phyloP scores from a whole-genome alignment of 1,140 invertebrate genomes.

The Papilio machaon region DNA sequence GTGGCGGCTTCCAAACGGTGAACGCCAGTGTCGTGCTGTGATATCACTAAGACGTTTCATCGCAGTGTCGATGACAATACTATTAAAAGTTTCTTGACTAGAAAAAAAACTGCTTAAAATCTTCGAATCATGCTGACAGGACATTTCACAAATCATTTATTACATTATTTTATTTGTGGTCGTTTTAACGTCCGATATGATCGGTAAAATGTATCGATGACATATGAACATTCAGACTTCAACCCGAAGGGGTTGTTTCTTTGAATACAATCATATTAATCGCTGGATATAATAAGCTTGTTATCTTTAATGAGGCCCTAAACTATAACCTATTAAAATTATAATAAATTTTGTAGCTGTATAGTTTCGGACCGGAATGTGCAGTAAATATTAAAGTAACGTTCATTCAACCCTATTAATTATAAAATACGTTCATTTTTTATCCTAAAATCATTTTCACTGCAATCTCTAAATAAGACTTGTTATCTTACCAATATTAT shows the following conservation, averaged over 20 bases:
- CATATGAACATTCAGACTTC: conserved; percentile 56
- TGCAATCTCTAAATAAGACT: neutral
- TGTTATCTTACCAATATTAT: neutral
- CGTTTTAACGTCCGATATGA: conserved; percentile 64
- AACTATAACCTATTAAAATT: conserved; percentile 28
- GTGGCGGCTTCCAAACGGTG: conserved; percentile 74
- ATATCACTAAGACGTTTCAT: conserved; percentile 71
- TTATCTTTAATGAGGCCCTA: conserved; percentile 21
- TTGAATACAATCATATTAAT: conserved; percentile 68
- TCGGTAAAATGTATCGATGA: conserved; percentile 72
- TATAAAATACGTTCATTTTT: neutral
- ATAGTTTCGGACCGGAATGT: conserved; percentile 26
- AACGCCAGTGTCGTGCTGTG: conserved; percentile 69
- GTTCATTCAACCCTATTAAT: conserved; percentile 26
- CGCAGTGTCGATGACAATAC: conserved; percentile 70
- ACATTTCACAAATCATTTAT: conserved; percentile 77
- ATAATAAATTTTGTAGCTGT: conserved; percentile 33
- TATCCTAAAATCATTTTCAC: neutral
- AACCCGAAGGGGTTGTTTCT: conserved; percentile 63
- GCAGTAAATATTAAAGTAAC: conserved; percentile 28
- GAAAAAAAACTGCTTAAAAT: conserved; percentile 58
- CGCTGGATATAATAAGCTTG: conserved; percentile 58
- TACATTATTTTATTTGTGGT: conserved; percentile 68
- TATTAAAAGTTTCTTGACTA: conserved; percentile 61
- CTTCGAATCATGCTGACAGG: conserved; percentile 77